Evolutionary conservation across 1,140 invertebrate genomes (phyloP).

Genomic region (Bombus waltoni): DNA sequence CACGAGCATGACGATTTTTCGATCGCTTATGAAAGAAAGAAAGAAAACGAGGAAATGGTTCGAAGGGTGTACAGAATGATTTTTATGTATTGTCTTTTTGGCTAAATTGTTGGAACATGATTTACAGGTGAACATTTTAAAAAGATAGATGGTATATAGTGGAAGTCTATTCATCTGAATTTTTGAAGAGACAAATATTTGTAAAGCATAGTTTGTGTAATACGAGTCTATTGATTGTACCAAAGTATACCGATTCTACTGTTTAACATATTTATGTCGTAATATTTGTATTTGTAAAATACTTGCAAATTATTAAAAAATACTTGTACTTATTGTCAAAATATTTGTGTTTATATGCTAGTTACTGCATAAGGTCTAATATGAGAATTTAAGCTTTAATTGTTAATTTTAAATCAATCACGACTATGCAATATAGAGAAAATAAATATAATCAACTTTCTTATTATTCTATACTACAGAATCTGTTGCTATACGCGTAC

Average conservation of each 20-base stretch:
- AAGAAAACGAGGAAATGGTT: neutral
- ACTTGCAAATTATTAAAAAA: too few relatives aligned
- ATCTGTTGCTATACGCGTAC: neutral
- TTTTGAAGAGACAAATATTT: neutral
- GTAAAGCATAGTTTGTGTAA: too few relatives aligned
- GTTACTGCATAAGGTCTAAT: neutral
- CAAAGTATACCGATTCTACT: too few relatives aligned
- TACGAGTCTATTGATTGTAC: too few relatives aligned
- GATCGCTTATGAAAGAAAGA: neutral
- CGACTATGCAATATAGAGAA: neutral
- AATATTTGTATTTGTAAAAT: too few relatives aligned
- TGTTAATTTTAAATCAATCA: neutral
- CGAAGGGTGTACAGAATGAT: neutral
- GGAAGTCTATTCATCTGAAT: neutral
- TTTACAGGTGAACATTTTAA: neutral
- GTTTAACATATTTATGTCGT: too few relatives aligned
- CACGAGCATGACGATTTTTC: too few relatives aligned
- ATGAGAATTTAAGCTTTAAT: neutral
- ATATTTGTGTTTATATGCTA: too few relatives aligned
- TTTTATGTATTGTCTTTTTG: neutral
- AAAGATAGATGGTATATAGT: neutral
- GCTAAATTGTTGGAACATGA: neutral
- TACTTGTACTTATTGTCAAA: too few relatives aligned
- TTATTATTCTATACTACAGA: neutral
- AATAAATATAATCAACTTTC: neutral